These are phyloP conservation scores for Rousettus madagascariensis DNA, from an alignment of 2,797 vertebrate genomes.

Conservation along the genomic window DNA sequence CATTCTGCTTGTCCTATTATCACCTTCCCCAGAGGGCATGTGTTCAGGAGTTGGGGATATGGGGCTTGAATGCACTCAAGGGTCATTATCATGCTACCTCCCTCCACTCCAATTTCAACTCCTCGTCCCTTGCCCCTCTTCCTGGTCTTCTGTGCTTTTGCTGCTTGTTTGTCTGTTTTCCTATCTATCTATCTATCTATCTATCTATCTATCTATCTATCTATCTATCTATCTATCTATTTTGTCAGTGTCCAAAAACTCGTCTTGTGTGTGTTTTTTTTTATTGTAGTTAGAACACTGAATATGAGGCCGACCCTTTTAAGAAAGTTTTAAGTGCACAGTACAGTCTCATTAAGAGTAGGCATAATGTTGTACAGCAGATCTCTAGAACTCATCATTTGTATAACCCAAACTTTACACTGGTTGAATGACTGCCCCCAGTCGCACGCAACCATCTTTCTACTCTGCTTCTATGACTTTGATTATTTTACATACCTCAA, in stretches of 20 bases:
- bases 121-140: not conserved
- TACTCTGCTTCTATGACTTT: not conserved
- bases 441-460: not conserved
- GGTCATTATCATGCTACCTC: not conserved
- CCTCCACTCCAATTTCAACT: not conserved
- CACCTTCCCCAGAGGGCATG: not conserved
- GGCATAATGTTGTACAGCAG: not conserved
- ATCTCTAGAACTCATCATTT: not conserved
- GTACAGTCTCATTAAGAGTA: not conserved
- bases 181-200: not conserved
- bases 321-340: not conserved
- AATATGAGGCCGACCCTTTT: not conserved
- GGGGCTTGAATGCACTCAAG: not conserved
- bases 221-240: not conserved
- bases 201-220: not conserved
- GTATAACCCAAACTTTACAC: not conserved
- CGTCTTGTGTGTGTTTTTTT: not conserved
- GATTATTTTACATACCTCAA: not conserved
- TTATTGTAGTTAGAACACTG: not conserved
- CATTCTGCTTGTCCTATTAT: not conserved
- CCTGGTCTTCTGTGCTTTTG: not conserved
- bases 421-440: not conserved
- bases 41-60: not conserved
- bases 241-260: not conserved
- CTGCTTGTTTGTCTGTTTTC: not conserved